Conservation (phyloP, 2,113 vertebrate species). For the Gobiocypris rarus region DNA sequence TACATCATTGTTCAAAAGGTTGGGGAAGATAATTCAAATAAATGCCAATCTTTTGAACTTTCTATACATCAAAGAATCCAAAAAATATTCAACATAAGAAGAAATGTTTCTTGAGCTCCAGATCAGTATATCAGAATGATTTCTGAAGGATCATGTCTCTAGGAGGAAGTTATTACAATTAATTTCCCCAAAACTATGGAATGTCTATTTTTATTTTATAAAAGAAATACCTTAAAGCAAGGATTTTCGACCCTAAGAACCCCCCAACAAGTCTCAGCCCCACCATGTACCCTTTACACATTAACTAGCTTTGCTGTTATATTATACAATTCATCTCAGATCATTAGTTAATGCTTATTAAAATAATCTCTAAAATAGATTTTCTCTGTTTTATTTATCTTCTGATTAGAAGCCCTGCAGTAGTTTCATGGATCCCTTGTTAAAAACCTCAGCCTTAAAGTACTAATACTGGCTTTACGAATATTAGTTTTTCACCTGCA, state of each 20-base stretch:
- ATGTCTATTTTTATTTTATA: not conserved
- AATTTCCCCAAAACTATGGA: not conserved
- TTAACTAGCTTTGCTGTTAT: not conserved
- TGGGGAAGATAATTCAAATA: not conserved
- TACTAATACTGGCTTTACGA: not conserved
- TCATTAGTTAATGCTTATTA: not conserved
- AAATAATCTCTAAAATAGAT: not conserved
- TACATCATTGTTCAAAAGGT: not conserved
- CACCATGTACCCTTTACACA: not conserved
- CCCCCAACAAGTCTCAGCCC: not conserved
- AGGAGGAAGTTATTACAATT: not conserved
- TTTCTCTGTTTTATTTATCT: not conserved
- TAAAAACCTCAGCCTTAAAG: not conserved
- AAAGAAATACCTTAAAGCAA: not conserved
- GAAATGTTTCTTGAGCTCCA: not conserved
- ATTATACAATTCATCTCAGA: no score
- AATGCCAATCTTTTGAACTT: not conserved
- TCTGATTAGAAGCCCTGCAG: not conserved
- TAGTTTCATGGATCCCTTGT: not conserved
- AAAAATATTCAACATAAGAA: not conserved
- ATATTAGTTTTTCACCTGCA: conserved; percentile 18
- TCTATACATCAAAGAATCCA: not conserved
- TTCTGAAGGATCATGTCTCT: not conserved
- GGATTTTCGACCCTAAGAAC: not conserved
- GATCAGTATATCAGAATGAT: not conserved